Percentiles rank a stretch among this genome's conserved stretches.
Conservation (phyloP, 2,113 vertebrate species). For the Mastomys coucha region DNA sequence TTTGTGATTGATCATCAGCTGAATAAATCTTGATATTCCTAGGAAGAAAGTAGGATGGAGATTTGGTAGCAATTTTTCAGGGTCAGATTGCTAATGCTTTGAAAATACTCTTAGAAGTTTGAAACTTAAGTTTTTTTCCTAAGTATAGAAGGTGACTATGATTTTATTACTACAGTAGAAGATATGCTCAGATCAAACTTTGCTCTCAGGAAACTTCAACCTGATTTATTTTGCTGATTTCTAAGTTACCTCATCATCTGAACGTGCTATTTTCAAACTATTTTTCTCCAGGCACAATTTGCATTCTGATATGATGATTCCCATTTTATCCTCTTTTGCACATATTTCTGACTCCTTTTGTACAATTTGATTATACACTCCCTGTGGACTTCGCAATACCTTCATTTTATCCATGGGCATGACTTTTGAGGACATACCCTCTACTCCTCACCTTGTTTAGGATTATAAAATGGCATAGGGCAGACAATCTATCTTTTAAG, state of each 20-base stretch:
- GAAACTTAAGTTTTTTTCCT: background rate
- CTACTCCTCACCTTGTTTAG: conserved; percentile 20
- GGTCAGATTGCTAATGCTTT: background rate
- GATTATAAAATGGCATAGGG: conserved; percentile 1
- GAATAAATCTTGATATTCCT: background rate
- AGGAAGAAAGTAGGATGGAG: background rate
- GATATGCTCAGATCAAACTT: background rate
- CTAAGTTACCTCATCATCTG: conserved; percentile 17
- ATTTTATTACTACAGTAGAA: background rate
- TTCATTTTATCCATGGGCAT: conserved; percentile 35
- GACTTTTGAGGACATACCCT: background rate
- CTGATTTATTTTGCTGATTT: conserved; percentile 47
- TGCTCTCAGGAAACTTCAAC: background rate
- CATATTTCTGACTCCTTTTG: background rate
- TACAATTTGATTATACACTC: background rate
- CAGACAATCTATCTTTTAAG: background rate
- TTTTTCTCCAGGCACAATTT: conserved; percentile 32
- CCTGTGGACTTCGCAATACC: background rate
- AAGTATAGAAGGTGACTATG: background rate
- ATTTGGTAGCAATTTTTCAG: background rate
- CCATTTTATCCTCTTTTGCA: background rate
- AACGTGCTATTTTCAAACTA: conserved; percentile 31
- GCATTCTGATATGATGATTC: background rate
- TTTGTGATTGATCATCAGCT: background rate
- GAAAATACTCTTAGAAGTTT: background rate